phyloP scores from a whole-genome alignment of 2,888 invertebrate species.

The Amiota communis region DNA sequence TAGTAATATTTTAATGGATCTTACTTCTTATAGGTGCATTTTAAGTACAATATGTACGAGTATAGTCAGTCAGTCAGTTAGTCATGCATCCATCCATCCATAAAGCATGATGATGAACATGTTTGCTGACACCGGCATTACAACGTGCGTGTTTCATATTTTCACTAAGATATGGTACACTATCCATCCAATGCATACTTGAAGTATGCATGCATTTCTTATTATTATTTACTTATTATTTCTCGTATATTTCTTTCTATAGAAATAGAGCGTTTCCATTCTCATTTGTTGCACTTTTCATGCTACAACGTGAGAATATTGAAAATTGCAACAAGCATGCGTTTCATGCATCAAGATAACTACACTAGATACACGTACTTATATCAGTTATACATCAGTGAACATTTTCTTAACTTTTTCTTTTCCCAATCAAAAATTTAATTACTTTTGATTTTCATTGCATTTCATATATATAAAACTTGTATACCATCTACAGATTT shows the following conservation, averaged over 20 bases:
- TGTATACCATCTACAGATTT: too few relatives aligned
- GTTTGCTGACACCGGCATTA: slow-evolving; percentile 34
- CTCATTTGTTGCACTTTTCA: slow-evolving; percentile 42
- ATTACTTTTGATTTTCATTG: too few relatives aligned
- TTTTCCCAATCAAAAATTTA: too few relatives aligned
- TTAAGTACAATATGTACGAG: too few relatives aligned
- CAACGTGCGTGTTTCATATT: slow-evolving; percentile 2
- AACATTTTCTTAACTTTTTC: too few relatives aligned
- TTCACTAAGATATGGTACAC: slow-evolving; percentile 5
- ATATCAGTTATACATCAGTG: not conserved
- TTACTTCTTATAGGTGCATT: too few relatives aligned
- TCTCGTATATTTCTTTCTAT: slow-evolving; percentile 44
- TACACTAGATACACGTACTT: slow-evolving; percentile 47
- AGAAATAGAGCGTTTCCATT: slow-evolving; percentile 58
- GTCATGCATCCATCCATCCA: not conserved
- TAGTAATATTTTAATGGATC: too few relatives aligned
- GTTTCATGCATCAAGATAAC: slow-evolving; percentile 19
- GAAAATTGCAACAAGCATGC: too few relatives aligned
- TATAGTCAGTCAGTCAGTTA: too few relatives aligned
- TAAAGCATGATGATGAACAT: slow-evolving; percentile 7
- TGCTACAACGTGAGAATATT: not conserved
- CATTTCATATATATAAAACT: too few relatives aligned
- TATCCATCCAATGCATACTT: too few relatives aligned
- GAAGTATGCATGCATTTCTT: not conserved
- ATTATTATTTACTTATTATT: slow-evolving; percentile 19